phyloP scores from a whole-genome alignment of 2,888 invertebrate genomes.

The Muschampia plurimacula region DNA sequence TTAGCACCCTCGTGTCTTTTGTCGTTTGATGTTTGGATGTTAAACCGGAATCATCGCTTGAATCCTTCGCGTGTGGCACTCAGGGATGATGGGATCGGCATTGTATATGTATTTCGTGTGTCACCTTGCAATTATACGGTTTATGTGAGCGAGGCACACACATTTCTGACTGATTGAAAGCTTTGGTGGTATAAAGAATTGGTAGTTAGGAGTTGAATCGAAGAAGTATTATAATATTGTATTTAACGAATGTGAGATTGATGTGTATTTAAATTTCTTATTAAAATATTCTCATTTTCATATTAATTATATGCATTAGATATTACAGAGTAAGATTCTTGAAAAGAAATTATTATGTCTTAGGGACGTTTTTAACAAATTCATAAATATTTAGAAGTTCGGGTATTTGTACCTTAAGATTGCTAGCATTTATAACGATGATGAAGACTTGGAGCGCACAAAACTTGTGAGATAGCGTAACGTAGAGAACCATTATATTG shows the following conservation, averaged over 20 bases:
- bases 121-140: slow-evolving; percentile 30
- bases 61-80: slow-evolving; percentile 1
- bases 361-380: slow-evolving; percentile 22
- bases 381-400: slow-evolving; percentile 45
- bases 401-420: slow-evolving; percentile 46
- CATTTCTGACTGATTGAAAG: slow-evolving; percentile 58
- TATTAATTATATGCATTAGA: slow-evolving; percentile 29
- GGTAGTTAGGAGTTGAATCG: slow-evolving; percentile 17
- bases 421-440: slow-evolving; percentile 66
- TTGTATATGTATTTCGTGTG: slow-evolving; percentile 31
- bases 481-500: slow-evolving; percentile 65
- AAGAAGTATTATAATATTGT: slow-evolving; percentile 12
- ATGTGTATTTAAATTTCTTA: slow-evolving; percentile 27
- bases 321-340: slow-evolving; percentile 33
- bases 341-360: slow-evolving; percentile 43
- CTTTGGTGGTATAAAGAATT: slow-evolving; percentile 50
- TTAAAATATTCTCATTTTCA: slow-evolving; percentile 26
- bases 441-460: slow-evolving; percentile 81
- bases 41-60: slow-evolving; percentile 18
- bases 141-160: slow-evolving; percentile 47
- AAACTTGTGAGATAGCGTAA: slow-evolving; percentile 78
- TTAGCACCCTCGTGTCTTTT: slow-evolving; percentile 24
- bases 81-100: neutral
- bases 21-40: slow-evolving; percentile 38
- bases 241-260: slow-evolving; percentile 40